phyloP scores from a whole-genome alignment of 2,888 invertebrate genomes.

The Mystacides longicornis region DNA sequence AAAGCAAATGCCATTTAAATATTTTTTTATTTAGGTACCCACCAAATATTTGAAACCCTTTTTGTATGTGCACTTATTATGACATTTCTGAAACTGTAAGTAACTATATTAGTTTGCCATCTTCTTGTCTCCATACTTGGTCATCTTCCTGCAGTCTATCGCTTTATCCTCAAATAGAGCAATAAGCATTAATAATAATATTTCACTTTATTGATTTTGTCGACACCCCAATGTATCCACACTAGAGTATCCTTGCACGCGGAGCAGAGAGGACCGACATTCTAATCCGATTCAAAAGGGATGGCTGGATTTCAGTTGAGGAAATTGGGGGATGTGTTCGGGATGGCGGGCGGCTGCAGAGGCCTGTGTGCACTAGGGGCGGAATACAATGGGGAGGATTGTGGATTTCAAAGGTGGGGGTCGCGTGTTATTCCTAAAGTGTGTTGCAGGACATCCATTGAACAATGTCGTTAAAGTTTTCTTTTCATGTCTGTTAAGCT shows the following conservation, averaged over 20 bases:
- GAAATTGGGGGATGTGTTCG: not conserved
- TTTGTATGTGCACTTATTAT: no score
- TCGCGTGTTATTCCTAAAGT: not conserved
- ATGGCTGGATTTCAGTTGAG: not conserved
- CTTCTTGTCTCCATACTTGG: no score
- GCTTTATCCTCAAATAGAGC: no score
- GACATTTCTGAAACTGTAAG: no score
- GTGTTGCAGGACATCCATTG: not conserved
- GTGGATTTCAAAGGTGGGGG: not conserved
- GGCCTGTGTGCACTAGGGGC: not conserved
- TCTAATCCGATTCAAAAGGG: not conserved
- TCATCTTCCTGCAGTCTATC: no score
- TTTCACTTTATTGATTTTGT: slow-evolving; percentile 1
- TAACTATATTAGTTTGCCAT: no score
- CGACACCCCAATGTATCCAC: not conserved
- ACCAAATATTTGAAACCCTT: no score
- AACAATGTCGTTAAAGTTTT: slow-evolving; percentile 1
- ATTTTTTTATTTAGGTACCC: no score
- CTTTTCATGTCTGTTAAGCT: not conserved
- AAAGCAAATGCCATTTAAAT: no score
- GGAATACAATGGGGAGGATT: not conserved
- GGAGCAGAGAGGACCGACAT: not conserved
- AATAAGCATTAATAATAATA: no score
- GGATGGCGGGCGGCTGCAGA: not conserved
- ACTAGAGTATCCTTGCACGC: not conserved